Conservation (phyloP, 37 sponge, comb jelly and placozoan species). For the Hexactinellida sp. region DNA sequence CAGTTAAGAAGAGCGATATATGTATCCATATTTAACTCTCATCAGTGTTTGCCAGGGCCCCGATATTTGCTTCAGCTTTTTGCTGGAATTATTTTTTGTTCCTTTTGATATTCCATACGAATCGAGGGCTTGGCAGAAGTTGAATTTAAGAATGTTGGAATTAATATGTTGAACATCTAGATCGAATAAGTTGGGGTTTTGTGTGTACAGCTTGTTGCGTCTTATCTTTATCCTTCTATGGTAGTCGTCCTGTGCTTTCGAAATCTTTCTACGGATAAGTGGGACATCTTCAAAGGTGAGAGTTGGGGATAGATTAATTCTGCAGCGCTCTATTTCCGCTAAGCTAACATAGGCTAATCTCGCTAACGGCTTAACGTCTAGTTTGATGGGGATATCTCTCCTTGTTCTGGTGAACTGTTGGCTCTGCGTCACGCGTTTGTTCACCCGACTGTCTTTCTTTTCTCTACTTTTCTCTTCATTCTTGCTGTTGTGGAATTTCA, state of each 20-base stretch:
- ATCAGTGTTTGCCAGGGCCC: background rate
- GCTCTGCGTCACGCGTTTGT: background rate
- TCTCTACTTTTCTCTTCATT: background rate
- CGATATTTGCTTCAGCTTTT: background rate
- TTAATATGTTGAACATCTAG: background rate
- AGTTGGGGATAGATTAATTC: background rate
- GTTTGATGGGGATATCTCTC: background rate
- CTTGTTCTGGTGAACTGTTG: background rate
- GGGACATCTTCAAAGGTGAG: conserved; percentile 11
- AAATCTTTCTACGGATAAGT: background rate
- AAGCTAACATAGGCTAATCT: background rate
- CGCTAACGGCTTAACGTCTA: background rate
- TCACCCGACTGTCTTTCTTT: background rate
- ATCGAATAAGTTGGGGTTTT: background rate
- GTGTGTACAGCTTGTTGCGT: background rate
- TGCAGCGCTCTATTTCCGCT: background rate
- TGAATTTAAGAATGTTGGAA: background rate
- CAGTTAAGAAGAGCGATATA: background rate
- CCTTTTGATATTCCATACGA: background rate
- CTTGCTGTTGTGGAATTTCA: background rate
- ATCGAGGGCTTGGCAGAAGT: background rate
- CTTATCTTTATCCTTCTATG: background rate
- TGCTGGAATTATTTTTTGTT: background rate
- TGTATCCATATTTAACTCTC: background rate
- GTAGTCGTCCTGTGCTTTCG: background rate